These are phyloP conservation scores for Aulostomus chinensis DNA, from an alignment of 2,797 vertebrate species.

Conservation along the genomic window DNA sequence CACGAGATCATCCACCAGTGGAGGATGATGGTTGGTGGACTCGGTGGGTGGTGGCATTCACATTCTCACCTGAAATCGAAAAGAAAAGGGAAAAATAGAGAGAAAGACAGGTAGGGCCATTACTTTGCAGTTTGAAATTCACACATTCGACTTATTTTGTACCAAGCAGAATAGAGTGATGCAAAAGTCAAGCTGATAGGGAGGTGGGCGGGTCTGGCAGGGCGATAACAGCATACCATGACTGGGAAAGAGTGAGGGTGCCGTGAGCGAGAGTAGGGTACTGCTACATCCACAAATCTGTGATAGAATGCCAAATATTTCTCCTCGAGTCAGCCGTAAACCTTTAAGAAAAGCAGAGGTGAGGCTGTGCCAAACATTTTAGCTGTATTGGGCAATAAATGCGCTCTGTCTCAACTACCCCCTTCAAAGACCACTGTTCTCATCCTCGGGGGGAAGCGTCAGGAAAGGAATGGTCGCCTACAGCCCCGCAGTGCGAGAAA, in stretches of 20 bases:
- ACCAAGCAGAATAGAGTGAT: slow-evolving; percentile 10
- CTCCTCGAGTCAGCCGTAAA: slow-evolving; percentile 44
- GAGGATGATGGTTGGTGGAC: slow-evolving; percentile 49
- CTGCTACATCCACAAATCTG: slow-evolving; percentile 13
- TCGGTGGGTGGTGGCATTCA: neutral
- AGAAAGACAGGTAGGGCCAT: slow-evolving; percentile 10
- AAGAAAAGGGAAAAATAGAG: slow-evolving; percentile 15
- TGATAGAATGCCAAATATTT: slow-evolving; percentile 44
- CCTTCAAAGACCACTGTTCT: slow-evolving; percentile 39
- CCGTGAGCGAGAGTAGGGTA: slow-evolving; percentile 5
- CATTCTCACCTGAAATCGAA: slow-evolving; percentile 42
- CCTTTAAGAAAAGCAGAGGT: slow-evolving; percentile 19
- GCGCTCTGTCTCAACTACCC: slow-evolving; percentile 11
- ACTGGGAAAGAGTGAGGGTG: slow-evolving; percentile 16
- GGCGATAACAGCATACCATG: slow-evolving; percentile 21
- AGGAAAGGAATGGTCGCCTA: slow-evolving; percentile 39
- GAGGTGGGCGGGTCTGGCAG: slow-evolving; percentile 25
- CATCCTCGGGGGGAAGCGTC: slow-evolving; percentile 32
- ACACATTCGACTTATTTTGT: slow-evolving; percentile 23
- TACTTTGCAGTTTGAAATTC: slow-evolving; percentile 5
- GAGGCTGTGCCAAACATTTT: slow-evolving; percentile 30
- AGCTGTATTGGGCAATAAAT: slow-evolving; percentile 55
- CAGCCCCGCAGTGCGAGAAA: slow-evolving; percentile 59
- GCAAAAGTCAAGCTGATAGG: neutral
- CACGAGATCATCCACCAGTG: slow-evolving; percentile 61